These are phyloP conservation scores for Meandrina meandrites DNA, from an alignment of 92 coral and sea anemone genomes.

Conservation along the genomic window DNA sequence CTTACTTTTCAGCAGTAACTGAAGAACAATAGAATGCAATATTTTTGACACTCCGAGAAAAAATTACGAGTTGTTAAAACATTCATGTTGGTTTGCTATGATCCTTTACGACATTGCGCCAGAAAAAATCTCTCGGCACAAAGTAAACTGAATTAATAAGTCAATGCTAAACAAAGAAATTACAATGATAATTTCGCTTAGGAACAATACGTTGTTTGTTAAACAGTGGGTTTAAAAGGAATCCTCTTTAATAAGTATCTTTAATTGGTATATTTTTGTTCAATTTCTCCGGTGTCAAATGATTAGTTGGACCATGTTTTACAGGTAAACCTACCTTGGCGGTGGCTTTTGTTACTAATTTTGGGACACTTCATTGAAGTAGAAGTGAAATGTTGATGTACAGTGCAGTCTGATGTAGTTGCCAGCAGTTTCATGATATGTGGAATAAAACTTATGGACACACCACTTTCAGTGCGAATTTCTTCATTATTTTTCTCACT, in stretches of 20 bases:
- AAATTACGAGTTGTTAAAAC: background rate
- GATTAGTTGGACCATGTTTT: background rate
- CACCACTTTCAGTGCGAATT: background rate
- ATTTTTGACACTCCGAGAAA: background rate
- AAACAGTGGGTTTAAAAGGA: background rate
- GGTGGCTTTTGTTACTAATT: background rate
- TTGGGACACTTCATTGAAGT: no score
- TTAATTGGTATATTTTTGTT: background rate
- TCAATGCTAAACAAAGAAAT: background rate
- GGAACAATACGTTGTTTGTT: background rate
- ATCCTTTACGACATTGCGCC: background rate
- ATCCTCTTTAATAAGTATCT: background rate
- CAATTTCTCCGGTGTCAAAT: background rate
- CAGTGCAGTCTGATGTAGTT: background rate
- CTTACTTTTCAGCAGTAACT: background rate
- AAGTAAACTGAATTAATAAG: background rate
- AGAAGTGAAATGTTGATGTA: background rate
- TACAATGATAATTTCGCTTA: background rate
- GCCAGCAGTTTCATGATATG: background rate
- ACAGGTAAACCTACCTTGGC: background rate
- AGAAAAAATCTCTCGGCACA: background rate
- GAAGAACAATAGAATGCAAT: background rate
- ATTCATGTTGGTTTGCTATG: background rate
- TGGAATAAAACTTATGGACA: background rate
- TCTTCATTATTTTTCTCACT: background rate